Percentiles rank a stretch among this genome's conserved stretches.
Conservation (phyloP, 1,140 invertebrate genomes). For the Venustaconcha ellipsiformis region DNA sequence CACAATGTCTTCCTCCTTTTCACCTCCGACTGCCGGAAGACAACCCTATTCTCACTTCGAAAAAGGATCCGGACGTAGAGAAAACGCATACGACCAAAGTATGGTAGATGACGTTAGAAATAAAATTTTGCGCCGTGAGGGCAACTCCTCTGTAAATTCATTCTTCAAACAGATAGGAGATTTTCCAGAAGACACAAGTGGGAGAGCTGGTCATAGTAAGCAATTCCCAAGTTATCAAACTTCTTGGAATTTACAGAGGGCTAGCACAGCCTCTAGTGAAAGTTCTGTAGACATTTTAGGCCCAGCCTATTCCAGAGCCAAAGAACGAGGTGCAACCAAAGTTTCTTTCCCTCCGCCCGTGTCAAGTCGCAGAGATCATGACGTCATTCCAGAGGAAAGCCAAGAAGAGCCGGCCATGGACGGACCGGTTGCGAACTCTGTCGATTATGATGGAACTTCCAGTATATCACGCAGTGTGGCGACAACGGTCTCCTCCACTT, state of each 20-base stretch:
- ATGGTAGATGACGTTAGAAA: conserved; percentile 1
- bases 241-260: conserved; percentile 34
- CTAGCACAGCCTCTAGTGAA: conserved; percentile 50
- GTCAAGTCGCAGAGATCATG: conserved; percentile 37
- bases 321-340: conserved; percentile 30
- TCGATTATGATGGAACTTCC: conserved; percentile 20
- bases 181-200: conserved; percentile 20
- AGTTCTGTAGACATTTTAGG: conserved; percentile 48
- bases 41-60: neutral
- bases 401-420: conserved; percentile 36
- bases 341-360: conserved; percentile 17
- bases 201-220: conserved; percentile 14
- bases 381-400: conserved; percentile 48
- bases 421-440: conserved; percentile 22
- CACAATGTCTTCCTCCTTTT: conserved; percentile 43
- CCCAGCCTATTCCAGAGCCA: conserved; percentile 39
- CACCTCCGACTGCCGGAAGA: neutral
- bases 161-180: conserved; percentile 37
- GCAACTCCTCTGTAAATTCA: conserved; percentile 15
- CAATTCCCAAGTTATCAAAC: conserved; percentile 26
- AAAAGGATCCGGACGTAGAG: conserved; percentile 1
- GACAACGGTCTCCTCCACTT: conserved; percentile 18
- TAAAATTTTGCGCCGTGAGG: neutral
- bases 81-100: conserved; percentile 11
- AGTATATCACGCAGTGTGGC: conserved; percentile 12